Evolutionary conservation across 2,797 vertebrate genomes (phyloP).

Genomic region (Molossus alvarezi): DNA sequence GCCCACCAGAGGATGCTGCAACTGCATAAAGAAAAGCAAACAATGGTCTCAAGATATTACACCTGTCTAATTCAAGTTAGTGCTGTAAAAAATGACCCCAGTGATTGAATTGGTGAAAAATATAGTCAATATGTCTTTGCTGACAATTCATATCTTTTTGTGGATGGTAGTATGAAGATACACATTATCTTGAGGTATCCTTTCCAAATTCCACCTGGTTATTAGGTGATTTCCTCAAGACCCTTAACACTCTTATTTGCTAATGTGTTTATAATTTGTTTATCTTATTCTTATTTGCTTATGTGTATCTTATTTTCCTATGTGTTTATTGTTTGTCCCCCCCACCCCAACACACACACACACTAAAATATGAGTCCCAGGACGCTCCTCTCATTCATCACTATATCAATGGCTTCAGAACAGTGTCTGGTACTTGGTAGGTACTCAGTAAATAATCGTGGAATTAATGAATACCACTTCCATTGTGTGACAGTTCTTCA

Average conservation of each 20-base stretch:
- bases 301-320: not conserved
- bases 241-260: not conserved
- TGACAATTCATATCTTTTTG: conserved; percentile 30
- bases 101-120: conserved; percentile 7
- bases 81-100: not conserved
- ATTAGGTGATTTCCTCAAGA: conserved; percentile 18
- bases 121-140: not conserved
- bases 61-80: conserved; percentile 15
- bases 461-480: not conserved
- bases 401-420: not conserved
- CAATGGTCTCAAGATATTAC: not conserved
- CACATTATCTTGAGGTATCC: not conserved
- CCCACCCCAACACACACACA: not conserved
- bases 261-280: not conserved
- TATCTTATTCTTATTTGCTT: not conserved
- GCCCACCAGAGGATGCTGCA: conserved; percentile 71
- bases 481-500: not conserved
- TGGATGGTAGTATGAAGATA: conserved; percentile 17
- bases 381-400: not conserved
- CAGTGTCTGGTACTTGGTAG: not conserved
- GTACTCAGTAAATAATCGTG: not conserved
- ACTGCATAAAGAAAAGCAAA: conserved; percentile 48
- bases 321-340: not conserved
- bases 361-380: not conserved
- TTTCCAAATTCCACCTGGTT: conserved; percentile 1